phyloP scores from a whole-genome alignment of 2,888 invertebrate genomes.

The Oeneis ivallda region DNA sequence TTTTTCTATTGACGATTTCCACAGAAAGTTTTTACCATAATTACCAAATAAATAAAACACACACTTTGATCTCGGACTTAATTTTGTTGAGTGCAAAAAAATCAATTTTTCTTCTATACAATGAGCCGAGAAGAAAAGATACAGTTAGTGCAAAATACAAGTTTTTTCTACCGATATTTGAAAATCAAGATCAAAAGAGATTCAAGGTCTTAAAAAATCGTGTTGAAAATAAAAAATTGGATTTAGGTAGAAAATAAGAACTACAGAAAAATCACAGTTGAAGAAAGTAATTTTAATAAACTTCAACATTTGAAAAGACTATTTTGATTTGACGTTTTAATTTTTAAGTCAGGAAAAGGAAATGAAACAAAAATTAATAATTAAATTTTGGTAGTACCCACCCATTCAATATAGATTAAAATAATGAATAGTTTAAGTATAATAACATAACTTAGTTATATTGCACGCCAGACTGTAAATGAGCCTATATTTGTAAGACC shows the following conservation, averaged over 20 bases:
- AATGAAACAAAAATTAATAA: too few species aligned
- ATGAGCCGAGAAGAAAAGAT: slow-evolving; percentile 7
- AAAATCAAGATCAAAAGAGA: slow-evolving; percentile 45
- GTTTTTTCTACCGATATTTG: slow-evolving; percentile 40
- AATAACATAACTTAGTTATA: too few species aligned
- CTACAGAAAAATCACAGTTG: not conserved
- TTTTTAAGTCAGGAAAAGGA: not conserved
- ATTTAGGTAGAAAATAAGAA: slow-evolving; percentile 6
- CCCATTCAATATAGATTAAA: too few species aligned
- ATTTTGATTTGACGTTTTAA: not conserved
- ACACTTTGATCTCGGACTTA: not conserved
- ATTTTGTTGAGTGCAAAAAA: not conserved
- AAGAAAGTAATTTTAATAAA: not conserved
- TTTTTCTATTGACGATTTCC: not conserved
- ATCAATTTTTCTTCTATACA: not conserved
- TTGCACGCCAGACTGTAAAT: too few species aligned
- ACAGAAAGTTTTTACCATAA: not conserved
- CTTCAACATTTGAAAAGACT: slow-evolving; percentile 10
- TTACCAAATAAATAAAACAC: not conserved
- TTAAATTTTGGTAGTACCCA: too few species aligned
- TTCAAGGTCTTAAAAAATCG: slow-evolving; percentile 40
- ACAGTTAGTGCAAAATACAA: slow-evolving; percentile 26
- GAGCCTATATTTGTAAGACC: too few species aligned
- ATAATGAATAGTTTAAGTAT: too few species aligned
- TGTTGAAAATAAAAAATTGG: slow-evolving; percentile 23